Evolutionary conservation across 2,888 invertebrate species (phyloP), one percentile per base, ranked within the genome.

Genomic region (Cantharis lateralis): DNA sequence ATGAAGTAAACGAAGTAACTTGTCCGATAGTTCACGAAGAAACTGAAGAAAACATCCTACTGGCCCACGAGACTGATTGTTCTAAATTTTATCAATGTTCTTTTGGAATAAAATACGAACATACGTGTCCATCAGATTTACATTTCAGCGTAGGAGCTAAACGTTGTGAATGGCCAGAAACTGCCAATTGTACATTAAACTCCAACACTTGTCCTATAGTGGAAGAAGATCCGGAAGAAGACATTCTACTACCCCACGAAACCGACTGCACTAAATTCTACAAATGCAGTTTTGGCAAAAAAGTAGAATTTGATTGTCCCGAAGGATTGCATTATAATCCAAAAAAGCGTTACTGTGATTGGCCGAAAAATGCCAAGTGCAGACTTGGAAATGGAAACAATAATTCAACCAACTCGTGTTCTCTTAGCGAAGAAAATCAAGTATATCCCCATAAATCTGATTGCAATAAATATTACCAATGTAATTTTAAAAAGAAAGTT

Each of bases 161-260:
- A 15, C 79, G 79, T n/a, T 82, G 82, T 73, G 82, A 82, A 66
- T 82, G 75, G 76, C 82, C 82, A 1, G 71, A 71, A 16, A 48
- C 72, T 26, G 81, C 79, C 10, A 74, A 76, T 4, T 82, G 82
- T 28, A 26, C 18, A n/a, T 69, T 15, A 10, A 66, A 11, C 18
- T 66, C 62, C 4, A 62, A 3, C 15, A 16, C 32, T 9, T 28
- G 32, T 7, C 18, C 32, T 0, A 13, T 15, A 20, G 20, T 70
- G 3, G 61, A 62, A 70, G 76, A 72, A n/a, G 68, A 76, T 18
- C 78, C 80, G 15, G 15, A n/a, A 61, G 68, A 62, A 15, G 68
- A 71, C 10, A 68, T 75, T 32, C 28, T 75, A 10, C 13, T 68
- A 61, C 78, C 80, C 16, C 79, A 79, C 32, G 72, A 77, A 64